These are phyloP conservation scores for Thymelicus lineola DNA, from an alignment of 2,888 invertebrate species.

Conservation along the genomic window DNA sequence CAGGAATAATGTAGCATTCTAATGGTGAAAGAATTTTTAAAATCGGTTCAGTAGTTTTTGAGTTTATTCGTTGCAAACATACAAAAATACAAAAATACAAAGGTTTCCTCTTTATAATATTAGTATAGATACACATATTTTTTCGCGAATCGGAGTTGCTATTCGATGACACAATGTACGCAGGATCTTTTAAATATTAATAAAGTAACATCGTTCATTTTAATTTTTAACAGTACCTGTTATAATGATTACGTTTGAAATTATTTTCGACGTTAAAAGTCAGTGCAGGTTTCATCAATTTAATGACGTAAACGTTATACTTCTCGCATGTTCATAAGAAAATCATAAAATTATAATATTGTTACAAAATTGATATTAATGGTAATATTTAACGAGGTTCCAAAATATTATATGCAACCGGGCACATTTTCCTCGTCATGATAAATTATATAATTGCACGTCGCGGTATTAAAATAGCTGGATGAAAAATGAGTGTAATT, in stretches of 20 bases:
- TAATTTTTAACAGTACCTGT: not conserved
- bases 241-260: too few species aligned
- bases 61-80: too few species aligned
- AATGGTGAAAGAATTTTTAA: too few species aligned
- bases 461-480: not conserved
- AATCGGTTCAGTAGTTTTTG: too few species aligned
- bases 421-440: constrained; percentile 8
- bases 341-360: not conserved
- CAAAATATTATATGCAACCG: constrained; percentile 6
- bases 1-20: too few species aligned
- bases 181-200: too few species aligned
- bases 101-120: too few species aligned
- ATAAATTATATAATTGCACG: constrained; percentile 27
- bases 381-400: constrained; percentile 19
- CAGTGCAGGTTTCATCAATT: not conserved
- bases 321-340: not conserved
- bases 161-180: too few species aligned
- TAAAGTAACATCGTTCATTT: not conserved
- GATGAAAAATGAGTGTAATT: constrained; percentile 16
- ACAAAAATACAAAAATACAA: too few species aligned
- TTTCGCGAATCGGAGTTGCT: too few species aligned
- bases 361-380: constrained; percentile 25
- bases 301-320: not conserved
- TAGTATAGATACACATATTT: too few species aligned
- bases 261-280: not conserved